Conservation (phyloP, 2,888 invertebrate genomes). For the Morinoia aosen region DNA sequence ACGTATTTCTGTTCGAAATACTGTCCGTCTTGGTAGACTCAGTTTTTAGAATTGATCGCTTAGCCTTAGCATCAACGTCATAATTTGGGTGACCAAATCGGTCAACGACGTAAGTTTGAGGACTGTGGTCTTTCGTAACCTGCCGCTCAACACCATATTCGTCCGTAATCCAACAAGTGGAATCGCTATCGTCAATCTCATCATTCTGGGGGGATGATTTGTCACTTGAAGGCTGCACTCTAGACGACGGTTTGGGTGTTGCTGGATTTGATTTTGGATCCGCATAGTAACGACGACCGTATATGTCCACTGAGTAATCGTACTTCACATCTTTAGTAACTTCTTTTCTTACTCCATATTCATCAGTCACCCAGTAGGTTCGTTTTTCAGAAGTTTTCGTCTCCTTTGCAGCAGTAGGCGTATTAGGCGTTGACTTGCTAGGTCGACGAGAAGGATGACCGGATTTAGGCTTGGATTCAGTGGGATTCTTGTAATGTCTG, state of each 20-base stretch:
- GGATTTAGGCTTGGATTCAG: background rate
- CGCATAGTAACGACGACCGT: background rate
- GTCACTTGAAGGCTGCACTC: background rate
- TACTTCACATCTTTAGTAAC: background rate
- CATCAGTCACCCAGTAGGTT: conserved; percentile 36
- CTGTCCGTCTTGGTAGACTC: background rate
- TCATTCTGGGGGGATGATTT: background rate
- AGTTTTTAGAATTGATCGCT: conserved; percentile 1
- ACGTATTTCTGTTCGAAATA: background rate
- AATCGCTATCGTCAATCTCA: background rate
- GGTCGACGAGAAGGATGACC: background rate
- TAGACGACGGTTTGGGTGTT: background rate
- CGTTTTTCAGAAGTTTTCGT: background rate
- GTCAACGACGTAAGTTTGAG: conserved; percentile 8
- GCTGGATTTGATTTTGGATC: background rate
- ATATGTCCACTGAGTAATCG: conserved; percentile 13
- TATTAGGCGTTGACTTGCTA: background rate
- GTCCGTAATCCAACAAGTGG: conserved; percentile 6
- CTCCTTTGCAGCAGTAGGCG: background rate
- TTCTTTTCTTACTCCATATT: conserved; percentile 12
- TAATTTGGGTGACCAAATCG: conserved; percentile 26
- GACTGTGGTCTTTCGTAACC: background rate
- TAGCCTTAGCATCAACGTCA: background rate
- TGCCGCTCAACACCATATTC: conserved; percentile 6
- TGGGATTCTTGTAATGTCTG: background rate